Conservation (phyloP, 2,113 vertebrate genomes). For the Taxidea taxus region DNA sequence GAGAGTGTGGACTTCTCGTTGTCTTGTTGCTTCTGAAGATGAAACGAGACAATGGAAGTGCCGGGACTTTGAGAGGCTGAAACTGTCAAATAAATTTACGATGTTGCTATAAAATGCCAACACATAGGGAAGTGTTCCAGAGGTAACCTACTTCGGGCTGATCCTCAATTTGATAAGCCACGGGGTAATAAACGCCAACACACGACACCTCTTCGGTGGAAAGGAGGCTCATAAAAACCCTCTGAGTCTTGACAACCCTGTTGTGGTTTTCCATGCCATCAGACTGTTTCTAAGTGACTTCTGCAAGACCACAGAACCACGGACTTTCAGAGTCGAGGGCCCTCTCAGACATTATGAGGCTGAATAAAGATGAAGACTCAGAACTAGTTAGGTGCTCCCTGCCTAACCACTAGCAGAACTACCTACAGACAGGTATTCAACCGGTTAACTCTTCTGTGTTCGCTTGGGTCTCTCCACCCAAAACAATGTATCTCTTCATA, state of each 20-base stretch:
- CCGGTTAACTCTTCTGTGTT: neutral
- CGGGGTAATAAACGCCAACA: neutral
- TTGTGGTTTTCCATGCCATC: neutral
- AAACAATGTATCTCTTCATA: neutral
- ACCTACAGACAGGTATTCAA: neutral
- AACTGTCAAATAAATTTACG: neutral
- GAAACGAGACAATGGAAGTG: neutral
- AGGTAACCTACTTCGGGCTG: neutral
- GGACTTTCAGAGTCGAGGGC: neutral
- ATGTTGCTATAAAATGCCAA: neutral
- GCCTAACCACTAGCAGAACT: neutral
- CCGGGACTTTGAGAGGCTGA: neutral
- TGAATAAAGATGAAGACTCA: neutral
- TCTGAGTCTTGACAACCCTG: neutral
- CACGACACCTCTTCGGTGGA: neutral
- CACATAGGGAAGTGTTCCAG: neutral
- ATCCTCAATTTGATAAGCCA: neutral
- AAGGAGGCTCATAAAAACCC: neutral
- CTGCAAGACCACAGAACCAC: neutral
- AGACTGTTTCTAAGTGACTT: neutral
- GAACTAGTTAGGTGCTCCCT: neutral
- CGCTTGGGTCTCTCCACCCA: neutral
- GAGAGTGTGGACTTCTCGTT: neutral
- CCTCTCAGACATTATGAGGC: neutral
- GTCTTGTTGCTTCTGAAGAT: neutral